Base-by-base conservation (phyloP, 2,797 vertebrate species). In the Poeciliopsis turneri region DNA sequence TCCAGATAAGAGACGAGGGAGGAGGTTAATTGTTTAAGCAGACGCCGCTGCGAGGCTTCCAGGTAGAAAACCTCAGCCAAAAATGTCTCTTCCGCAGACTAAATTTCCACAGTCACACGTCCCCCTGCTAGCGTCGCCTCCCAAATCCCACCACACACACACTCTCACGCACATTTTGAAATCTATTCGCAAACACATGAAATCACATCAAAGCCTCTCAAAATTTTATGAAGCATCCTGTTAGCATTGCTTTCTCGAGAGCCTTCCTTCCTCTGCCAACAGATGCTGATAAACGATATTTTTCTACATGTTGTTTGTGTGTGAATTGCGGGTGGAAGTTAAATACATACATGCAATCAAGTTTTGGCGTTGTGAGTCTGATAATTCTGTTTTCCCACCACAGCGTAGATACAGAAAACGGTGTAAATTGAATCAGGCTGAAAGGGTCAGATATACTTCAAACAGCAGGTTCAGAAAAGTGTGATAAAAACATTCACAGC, bases 161-260 rank as follows among this genome's bases (percentile, higher is more conserved):
- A 13, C 64, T 25, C 84, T 86, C 59, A 75, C 77, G 86, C 85
- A 88, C 92, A 94, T 94, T 76, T 89, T 92, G 88, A 92, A 94
- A 93, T 90, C 79, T 90, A 90, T 88, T 95, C 84, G 85, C 75
- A 86, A 87, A 91, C 83, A 90, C 72, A 80, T 18, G 55, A 89
- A 82, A 90, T 45, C 41, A 70, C 68, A 90, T 87, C 57, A 78
- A 90, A 83, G 79, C 72, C 39, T 82, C 83, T 88, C 64, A 84
- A 76, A 78, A 74, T 73, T 73, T 49, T 77, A 85, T 10, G 69
- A 84, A 91, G 90, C 88, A 91, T 94, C 92, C 95, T 95, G 94
- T 94, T 91, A 89, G 86, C 88, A 83, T 91, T 84, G 78, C 76
- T 61, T 78, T 73, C 72, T 87, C 76, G 75, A 85, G 87, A 85